Evolutionary conservation across 2,888 invertebrate genomes (phyloP).

Genomic region (Acleris sparsana): DNA sequence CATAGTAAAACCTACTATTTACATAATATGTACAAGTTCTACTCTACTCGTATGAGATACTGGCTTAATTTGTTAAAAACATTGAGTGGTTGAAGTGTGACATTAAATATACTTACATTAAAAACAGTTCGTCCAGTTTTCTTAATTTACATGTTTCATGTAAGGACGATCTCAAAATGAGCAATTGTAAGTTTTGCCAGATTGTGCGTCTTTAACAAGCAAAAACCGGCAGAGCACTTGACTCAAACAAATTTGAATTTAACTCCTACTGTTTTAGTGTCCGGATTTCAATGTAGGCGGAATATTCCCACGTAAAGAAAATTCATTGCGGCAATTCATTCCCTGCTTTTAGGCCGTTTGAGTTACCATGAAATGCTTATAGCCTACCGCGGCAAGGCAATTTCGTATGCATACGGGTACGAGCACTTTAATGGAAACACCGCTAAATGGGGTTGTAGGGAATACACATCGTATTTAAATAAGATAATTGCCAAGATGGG

Average conservation of each 20-base stretch:
- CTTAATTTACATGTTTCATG: too few relatives aligned
- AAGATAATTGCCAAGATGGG: not conserved
- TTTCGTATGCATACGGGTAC: constrained; percentile 23
- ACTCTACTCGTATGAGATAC: constrained; percentile 25
- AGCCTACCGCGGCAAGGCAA: constrained; percentile 22
- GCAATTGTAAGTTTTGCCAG: constrained; percentile 26
- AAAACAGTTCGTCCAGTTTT: too few relatives aligned
- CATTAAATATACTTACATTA: constrained; percentile 1
- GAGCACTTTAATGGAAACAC: constrained; percentile 22
- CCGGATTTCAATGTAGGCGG: not conserved
- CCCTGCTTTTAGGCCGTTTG: constrained; percentile 35
- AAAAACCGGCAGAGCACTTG: too few relatives aligned
- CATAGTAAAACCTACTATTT: constrained; percentile 64
- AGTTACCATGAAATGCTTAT: constrained; percentile 30
- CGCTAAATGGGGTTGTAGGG: constrained; percentile 23
- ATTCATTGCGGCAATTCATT: constrained; percentile 36
- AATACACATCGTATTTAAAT: constrained; percentile 8
- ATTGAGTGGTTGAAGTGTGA: constrained; percentile 26
- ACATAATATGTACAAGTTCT: constrained; percentile 51
- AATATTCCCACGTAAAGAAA: constrained; percentile 17
- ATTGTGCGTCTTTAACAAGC: constrained; percentile 7
- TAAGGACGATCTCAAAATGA: not conserved
- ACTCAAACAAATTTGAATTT: constrained; percentile 15
- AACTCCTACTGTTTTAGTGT: constrained; percentile 8
- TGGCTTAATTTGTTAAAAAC: constrained; percentile 25